A percentile compares a stretch with the other conserved stretches of the same genome.
These are phyloP conservation scores for Osmerus eperlanus DNA, from an alignment of 2,113 vertebrate genomes.

Conservation along the genomic window DNA sequence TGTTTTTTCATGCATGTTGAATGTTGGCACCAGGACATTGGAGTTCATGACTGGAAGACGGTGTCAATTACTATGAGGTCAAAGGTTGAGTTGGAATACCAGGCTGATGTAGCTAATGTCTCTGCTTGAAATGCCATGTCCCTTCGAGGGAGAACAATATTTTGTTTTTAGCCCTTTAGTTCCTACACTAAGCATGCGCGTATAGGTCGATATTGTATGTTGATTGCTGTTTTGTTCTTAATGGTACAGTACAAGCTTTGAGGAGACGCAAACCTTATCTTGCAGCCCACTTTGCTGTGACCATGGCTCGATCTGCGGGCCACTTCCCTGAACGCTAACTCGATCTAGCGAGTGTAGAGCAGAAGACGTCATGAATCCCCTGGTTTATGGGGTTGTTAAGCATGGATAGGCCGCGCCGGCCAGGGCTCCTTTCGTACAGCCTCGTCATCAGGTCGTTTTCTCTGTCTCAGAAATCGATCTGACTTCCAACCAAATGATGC, in stretches of 20 bases:
- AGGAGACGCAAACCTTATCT: slow-evolving; percentile 10
- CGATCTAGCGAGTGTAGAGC: slow-evolving; percentile 12
- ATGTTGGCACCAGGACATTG: too few species aligned
- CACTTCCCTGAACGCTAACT: slow-evolving; percentile 30
- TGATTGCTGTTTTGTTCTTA: slow-evolving; percentile 14
- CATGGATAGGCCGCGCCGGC: slow-evolving; percentile 33
- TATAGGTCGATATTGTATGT: slow-evolving; percentile 1
- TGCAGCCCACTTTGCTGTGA: slow-evolving; percentile 1
- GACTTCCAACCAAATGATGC: slow-evolving; percentile 16
- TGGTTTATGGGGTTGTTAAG: slow-evolving; percentile 32
- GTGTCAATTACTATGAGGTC: too few species aligned
- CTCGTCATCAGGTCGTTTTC: slow-evolving; percentile 12
- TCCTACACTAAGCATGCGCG: not conserved
- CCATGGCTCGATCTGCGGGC: slow-evolving; percentile 13
- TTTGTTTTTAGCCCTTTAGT: not conserved
- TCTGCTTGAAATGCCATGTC: too few species aligned
- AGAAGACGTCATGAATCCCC: slow-evolving; percentile 20
- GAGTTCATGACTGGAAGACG: too few species aligned
- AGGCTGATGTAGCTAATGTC: too few species aligned
- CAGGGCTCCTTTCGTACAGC: slow-evolving; percentile 10
- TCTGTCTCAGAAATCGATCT: slow-evolving; percentile 38
- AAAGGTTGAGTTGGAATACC: too few species aligned
- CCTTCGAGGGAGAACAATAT: too few species aligned
- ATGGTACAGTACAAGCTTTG: not conserved
- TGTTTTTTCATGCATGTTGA: too few species aligned